Conservation (phyloP, 2,888 invertebrate species). For the Rutpela maculata region DNA sequence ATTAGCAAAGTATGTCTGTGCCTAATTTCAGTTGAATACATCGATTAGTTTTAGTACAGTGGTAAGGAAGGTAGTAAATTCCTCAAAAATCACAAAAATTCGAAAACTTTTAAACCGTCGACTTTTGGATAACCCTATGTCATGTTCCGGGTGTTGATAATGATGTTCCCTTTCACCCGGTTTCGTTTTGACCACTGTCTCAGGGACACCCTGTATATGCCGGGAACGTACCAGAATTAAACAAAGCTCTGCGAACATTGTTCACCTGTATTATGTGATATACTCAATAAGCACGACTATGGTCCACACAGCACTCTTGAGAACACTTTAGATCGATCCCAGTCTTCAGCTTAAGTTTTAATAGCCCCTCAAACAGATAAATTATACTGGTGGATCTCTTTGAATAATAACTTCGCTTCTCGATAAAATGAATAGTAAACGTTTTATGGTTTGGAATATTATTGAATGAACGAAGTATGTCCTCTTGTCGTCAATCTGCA, state of each 20-base stretch:
- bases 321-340: constrained; percentile 17
- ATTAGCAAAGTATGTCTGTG: too few relatives aligned
- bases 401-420: neutral
- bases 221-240: neutral
- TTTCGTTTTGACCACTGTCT: too few relatives aligned
- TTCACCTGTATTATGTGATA: constrained; percentile 9
- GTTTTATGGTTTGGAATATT: neutral
- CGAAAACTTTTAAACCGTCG: too few relatives aligned
- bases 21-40: too few relatives aligned
- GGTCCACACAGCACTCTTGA: constrained; percentile 8
- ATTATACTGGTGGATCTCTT: constrained; percentile 2
- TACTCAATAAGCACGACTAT: neutral
- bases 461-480: neutral
- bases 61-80: too few relatives aligned
- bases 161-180: too few relatives aligned
- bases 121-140: too few relatives aligned
- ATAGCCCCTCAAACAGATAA: neutral
- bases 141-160: too few relatives aligned
- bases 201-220: too few relatives aligned
- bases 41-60: too few relatives aligned
- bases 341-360: constrained; percentile 15
- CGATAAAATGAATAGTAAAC: constrained; percentile 9
- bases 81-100: too few relatives aligned
- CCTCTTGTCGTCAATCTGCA: too few relatives aligned
- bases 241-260: neutral